Evolutionary conservation across 1,140 invertebrate species (phyloP), one percentile per base, ranked within the genome.

Genomic region (Micrasema longulum): DNA sequence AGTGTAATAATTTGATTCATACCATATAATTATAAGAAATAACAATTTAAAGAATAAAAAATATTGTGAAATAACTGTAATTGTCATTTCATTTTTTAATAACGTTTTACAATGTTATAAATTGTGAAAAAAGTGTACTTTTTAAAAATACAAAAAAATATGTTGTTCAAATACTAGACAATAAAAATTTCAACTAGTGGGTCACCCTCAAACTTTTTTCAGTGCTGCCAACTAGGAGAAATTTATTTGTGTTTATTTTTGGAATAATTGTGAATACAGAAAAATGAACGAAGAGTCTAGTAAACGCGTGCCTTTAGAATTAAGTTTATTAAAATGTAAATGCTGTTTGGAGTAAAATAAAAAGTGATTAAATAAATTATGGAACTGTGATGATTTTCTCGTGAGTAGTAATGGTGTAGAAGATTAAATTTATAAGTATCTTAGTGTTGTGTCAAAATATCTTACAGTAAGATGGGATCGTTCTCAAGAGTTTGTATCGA

Each of bases 321-420:
- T 38, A 60, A n/a, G n/a, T 20, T 22, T 47, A 55, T 55, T 35
- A 41, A 41, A 60, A 60, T 41, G 36, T 20, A 60, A 60, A 60
- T 60, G 55, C 10, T 41, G 10, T 38, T 22, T 16, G 14, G 38
- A 41, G 36, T 60, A 16, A 41, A 22, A 60, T 53, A n/a, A 53
- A 53, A 48, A 31, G 26, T 16, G n/a, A 55, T 55, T 14, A 55
- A 68, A 16, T 41, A 23, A 20, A 36, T n/a, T 52, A 41, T 38
- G 20, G 22, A 38, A 43, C 36, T 68, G 66, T 68, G 66, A 57
- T 68, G 16, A 22, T 55, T 55, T 68, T 68, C 22, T 20, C 55
- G 66, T 68, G 38, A 68, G 66, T 68, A 45, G 12, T 18, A 36
- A 12, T 60, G n/a, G 10, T 47, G 12, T 14, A 47, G 1, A 47